Percentiles rank a stretch among this genome's conserved stretches.
phyloP scores from a whole-genome alignment of 1,140 invertebrate species.

The Pogonognathellus flavescens region DNA sequence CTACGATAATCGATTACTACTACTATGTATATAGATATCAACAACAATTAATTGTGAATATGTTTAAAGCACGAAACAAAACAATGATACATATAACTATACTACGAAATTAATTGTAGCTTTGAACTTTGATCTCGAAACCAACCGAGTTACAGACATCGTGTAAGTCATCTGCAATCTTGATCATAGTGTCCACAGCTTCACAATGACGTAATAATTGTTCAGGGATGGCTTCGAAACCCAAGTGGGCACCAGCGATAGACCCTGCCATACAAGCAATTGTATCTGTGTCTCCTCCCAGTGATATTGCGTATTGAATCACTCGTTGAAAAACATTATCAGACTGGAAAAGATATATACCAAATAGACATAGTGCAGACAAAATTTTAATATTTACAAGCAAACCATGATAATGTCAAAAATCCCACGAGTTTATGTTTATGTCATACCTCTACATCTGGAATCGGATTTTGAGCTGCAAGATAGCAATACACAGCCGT shows the following conservation, averaged over 20 bases:
- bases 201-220: conserved; percentile 78
- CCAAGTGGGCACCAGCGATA: conserved; percentile 82
- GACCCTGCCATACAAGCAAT: conserved; percentile 74
- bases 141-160: neutral
- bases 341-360: conserved; percentile 68
- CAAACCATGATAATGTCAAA: too few relatives aligned
- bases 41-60: too few relatives aligned
- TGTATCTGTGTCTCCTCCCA: conserved; percentile 86
- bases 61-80: too few relatives aligned
- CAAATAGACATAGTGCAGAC: too few relatives aligned
- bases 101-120: neutral
- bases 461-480: conserved; percentile 74
- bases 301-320: conserved; percentile 79
- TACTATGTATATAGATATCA: too few relatives aligned
- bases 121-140: conserved; percentile 10
- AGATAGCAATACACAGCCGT: conserved; percentile 84
- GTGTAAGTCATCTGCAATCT: conserved; percentile 72
- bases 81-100: too few relatives aligned
- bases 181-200: conserved; percentile 72
- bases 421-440: too few relatives aligned
- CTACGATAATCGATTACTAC: too few relatives aligned
- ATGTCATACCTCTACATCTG: conserved; percentile 72
- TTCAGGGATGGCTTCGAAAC: conserved; percentile 75
- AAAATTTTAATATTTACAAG: too few relatives aligned
- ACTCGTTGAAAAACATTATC: conserved; percentile 77